Evolutionary conservation across 2,888 invertebrate genomes (phyloP).

Genomic region (Abrostola tripartita): DNA sequence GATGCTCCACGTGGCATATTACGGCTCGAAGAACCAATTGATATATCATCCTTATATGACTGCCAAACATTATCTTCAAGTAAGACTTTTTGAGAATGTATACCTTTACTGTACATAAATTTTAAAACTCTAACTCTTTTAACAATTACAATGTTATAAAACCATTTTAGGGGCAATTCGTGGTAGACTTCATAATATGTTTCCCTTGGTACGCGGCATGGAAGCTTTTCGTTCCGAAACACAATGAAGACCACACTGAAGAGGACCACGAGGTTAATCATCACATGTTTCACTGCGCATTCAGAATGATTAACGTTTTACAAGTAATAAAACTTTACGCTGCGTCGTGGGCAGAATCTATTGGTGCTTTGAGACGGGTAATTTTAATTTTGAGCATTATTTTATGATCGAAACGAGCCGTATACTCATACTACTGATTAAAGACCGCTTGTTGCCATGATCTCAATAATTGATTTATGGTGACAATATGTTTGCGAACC

Average conservation of each 20-base stretch:
- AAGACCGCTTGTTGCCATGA: too few species aligned
- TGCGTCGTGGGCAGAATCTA: slow-evolving; percentile 81
- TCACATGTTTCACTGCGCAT: slow-evolving; percentile 77
- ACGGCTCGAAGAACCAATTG: slow-evolving; percentile 82
- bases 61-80: slow-evolving; percentile 81
- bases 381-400: slow-evolving; percentile 11
- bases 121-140: neutral
- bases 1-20: slow-evolving; percentile 86
- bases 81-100: slow-evolving; percentile 49
- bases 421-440: too few species aligned
- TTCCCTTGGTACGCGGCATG: slow-evolving; percentile 84
- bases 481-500: too few species aligned
- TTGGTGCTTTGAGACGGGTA: slow-evolving; percentile 81
- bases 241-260: slow-evolving; percentile 72
- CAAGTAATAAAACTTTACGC: slow-evolving; percentile 83
- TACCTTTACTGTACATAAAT: too few species aligned
- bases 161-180: slow-evolving; percentile 74
- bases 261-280: slow-evolving; percentile 68
- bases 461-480: too few species aligned
- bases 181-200: slow-evolving; percentile 80
- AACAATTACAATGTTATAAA: neutral
- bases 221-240: slow-evolving; percentile 72
- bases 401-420: neutral
- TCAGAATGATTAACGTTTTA: slow-evolving; percentile 77
- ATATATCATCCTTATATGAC: slow-evolving; percentile 87